Percentiles rank a stretch among this genome's conserved stretches.
Evolutionary conservation across 92 coral and sea anemone species (phyloP).

Genomic region (Parazoanthus darwini): DNA sequence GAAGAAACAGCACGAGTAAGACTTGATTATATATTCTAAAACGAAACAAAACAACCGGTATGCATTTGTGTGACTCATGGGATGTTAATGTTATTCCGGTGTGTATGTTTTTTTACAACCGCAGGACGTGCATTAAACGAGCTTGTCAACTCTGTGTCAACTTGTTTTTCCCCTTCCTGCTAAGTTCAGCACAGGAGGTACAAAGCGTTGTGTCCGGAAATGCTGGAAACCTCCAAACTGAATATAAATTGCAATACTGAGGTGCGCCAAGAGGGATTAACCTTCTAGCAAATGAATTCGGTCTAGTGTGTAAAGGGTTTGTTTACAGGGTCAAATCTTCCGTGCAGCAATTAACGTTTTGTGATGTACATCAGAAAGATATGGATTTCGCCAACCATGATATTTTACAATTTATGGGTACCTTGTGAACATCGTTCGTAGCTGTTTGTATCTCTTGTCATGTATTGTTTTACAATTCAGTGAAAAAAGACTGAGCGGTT

Average conservation of each 20-base stretch:
- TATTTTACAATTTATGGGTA: too few relatives aligned
- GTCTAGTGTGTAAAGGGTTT: not conserved
- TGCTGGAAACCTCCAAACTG: slow-evolving; percentile 4
- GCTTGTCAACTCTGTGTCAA: not conserved
- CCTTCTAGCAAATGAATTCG: not conserved
- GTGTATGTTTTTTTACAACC: not conserved
- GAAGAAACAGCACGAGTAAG: too few relatives aligned
- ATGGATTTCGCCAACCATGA: not conserved
- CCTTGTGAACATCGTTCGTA: not conserved
- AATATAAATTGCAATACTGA: not conserved
- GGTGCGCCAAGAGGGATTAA: not conserved
- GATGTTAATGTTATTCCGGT: too few relatives aligned
- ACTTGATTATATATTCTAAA: too few relatives aligned
- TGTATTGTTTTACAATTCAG: too few relatives aligned
- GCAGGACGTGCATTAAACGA: not conserved
- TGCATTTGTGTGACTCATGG: too few relatives aligned
- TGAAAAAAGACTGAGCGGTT: not conserved
- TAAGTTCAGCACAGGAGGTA: not conserved
- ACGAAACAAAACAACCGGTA: too few relatives aligned
- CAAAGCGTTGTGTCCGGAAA: slow-evolving; percentile 33
- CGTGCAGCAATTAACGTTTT: not conserved
- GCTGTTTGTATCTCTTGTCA: not conserved
- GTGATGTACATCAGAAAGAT: not conserved
- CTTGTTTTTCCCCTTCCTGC: not conserved
- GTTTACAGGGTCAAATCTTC: not conserved